Evolutionary conservation across 2,113 vertebrate species (phyloP).

Genomic region (Paramormyrops kingsleyae): DNA sequence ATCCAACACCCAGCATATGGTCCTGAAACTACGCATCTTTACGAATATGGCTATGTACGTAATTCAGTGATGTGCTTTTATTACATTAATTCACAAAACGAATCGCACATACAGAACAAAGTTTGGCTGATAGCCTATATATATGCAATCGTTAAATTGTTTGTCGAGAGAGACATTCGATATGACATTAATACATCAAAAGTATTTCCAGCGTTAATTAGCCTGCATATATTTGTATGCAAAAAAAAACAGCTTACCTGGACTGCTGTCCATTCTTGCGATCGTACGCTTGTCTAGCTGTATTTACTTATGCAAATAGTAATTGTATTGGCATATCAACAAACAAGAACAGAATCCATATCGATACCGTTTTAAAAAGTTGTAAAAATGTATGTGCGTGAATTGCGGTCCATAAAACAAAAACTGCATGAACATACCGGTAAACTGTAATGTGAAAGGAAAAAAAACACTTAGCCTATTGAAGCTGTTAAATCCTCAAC

Average conservation of each 20-base stretch:
- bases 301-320: constrained; percentile 17
- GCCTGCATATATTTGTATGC: background rate
- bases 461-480: background rate
- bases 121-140: background rate
- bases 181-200: background rate
- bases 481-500: constrained; percentile 22
- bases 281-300: constrained; percentile 17
- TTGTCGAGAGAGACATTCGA: background rate
- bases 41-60: background rate
- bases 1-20: background rate
- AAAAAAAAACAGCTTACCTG: constrained; percentile 35
- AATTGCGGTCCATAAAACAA: constrained; percentile 39
- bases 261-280: constrained; percentile 59
- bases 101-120: background rate
- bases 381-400: constrained; percentile 21
- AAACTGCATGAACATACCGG: background rate
- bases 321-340: constrained; percentile 10
- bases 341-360: constrained; percentile 33
- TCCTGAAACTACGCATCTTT: background rate
- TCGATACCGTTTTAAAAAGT: constrained; percentile 31
- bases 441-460: background rate
- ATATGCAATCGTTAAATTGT: background rate
- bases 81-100: background rate
- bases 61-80: background rate
- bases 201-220: background rate